These are phyloP conservation scores for Todus mexicanus DNA, from an alignment of 2,797 vertebrate species.

Conservation along the genomic window DNA sequence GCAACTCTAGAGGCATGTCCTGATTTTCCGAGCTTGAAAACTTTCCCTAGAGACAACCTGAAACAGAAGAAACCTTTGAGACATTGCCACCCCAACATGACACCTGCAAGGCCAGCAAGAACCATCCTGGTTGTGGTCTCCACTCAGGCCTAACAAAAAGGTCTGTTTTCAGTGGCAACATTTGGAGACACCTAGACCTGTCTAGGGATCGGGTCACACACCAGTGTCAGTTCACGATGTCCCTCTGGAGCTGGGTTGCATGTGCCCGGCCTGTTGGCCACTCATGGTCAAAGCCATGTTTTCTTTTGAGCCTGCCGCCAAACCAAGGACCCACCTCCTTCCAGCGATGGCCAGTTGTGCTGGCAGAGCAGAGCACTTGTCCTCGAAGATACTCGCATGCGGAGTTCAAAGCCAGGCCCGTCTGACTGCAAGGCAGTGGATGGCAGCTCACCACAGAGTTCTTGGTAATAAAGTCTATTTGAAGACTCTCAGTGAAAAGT, in stretches of 20 bases:
- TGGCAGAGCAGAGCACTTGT: neutral
- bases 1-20: neutral
- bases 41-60: neutral
- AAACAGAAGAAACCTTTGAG: neutral
- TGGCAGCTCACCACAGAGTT: constrained; percentile 60
- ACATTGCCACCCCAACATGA: neutral
- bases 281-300: neutral
- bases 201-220: neutral
- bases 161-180: neutral
- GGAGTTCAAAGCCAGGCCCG: constrained; percentile 45
- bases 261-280: neutral
- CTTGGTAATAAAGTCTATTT: constrained; percentile 68
- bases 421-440: constrained; percentile 16
- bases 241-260: neutral
- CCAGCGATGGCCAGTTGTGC: neutral
- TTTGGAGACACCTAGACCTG: neutral
- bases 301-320: neutral
- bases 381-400: neutral
- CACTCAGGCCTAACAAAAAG: neutral
- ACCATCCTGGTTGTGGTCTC: neutral
- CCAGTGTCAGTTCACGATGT: fast-evolving
- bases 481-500: constrained; percentile 74
- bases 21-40: neutral
- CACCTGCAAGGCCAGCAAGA: neutral
- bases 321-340: neutral